phyloP scores from a whole-genome alignment of 2,888 invertebrate genomes.

The Zaprionus obscuricornis region DNA sequence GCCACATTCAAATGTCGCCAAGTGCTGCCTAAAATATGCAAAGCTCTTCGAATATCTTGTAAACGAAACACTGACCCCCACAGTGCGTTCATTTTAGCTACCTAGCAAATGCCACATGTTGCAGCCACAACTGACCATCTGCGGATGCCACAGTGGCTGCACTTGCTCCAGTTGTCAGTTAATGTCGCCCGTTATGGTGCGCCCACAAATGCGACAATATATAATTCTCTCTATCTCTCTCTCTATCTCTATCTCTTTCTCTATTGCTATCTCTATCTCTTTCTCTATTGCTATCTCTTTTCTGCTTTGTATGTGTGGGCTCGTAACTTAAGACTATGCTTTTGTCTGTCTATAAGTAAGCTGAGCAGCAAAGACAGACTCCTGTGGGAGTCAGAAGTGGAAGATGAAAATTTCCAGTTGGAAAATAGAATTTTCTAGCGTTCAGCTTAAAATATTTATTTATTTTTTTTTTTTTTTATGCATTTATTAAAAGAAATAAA shows the following conservation, averaged over 20 bases:
- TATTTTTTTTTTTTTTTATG: too few relatives aligned
- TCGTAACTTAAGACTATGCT: conserved; percentile 44
- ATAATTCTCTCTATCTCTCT: background rate
- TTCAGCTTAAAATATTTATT: too few relatives aligned
- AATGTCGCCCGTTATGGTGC: conserved; percentile 25
- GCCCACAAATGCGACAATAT: conserved; percentile 3
- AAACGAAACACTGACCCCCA: conserved; percentile 72
- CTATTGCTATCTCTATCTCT: too few relatives aligned
- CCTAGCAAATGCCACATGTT: conserved; percentile 11
- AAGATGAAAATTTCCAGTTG: background rate
- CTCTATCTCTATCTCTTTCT: too few relatives aligned
- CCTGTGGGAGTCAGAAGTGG: too few relatives aligned
- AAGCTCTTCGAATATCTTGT: conserved; percentile 71
- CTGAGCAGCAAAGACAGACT: background rate
- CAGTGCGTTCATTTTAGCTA: conserved; percentile 38
- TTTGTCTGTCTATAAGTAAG: conserved; percentile 17
- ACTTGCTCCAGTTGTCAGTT: conserved; percentile 64
- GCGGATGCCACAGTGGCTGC: conserved; percentile 10
- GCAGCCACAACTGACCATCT: conserved; percentile 5
- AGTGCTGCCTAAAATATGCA: conserved; percentile 72
- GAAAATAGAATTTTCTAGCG: too few relatives aligned
- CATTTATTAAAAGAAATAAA: too few relatives aligned
- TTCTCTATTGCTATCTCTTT: too few relatives aligned
- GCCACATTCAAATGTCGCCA: conserved; percentile 70
- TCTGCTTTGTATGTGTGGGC: conserved; percentile 58